phyloP scores from a whole-genome alignment of 2,888 invertebrate species.

The Metellina segmentata region DNA sequence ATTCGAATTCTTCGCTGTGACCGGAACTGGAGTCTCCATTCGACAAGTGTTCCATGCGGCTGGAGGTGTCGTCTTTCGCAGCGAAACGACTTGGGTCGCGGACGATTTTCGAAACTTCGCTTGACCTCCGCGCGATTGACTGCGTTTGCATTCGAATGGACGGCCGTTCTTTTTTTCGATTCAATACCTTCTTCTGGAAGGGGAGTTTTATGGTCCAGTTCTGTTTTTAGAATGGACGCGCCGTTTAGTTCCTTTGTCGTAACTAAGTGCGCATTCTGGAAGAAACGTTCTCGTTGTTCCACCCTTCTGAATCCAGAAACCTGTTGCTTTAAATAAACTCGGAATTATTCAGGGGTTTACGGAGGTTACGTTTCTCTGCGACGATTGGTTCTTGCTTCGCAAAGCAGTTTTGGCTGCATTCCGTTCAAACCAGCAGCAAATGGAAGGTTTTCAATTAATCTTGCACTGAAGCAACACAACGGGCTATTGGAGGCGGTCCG shows the following conservation, averaged over 20 bases:
- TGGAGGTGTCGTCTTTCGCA: neutral
- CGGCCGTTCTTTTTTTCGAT: neutral
- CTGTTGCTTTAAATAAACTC: neutral
- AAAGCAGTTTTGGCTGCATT: too few relatives aligned
- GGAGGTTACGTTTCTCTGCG: too few relatives aligned
- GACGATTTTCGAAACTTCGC: neutral
- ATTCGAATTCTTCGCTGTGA: neutral
- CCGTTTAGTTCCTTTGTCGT: neutral
- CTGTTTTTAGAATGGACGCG: conserved; percentile 1
- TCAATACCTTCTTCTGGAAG: neutral
- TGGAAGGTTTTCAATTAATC: too few relatives aligned
- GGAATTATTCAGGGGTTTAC: too few relatives aligned
- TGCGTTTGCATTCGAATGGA: conserved; percentile 10
- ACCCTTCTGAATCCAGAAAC: conserved; percentile 13
- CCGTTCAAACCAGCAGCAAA: too few relatives aligned
- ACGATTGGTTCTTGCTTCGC: too few relatives aligned
- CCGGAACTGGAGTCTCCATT: conserved; percentile 36
- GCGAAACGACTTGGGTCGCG: neutral
- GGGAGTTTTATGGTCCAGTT: conserved; percentile 33
- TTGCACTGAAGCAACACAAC: too few relatives aligned
- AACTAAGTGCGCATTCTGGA: conserved; percentile 5
- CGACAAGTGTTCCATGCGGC: neutral
- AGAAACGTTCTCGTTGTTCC: conserved; percentile 10
- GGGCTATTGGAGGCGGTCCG: too few relatives aligned
- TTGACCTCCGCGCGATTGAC: conserved; percentile 33